A percentile compares a stretch with the other conserved stretches of the same genome.
Evolutionary conservation across 2,113 vertebrate species (phyloP).

Genomic region (Burhinus oedicnemus): DNA sequence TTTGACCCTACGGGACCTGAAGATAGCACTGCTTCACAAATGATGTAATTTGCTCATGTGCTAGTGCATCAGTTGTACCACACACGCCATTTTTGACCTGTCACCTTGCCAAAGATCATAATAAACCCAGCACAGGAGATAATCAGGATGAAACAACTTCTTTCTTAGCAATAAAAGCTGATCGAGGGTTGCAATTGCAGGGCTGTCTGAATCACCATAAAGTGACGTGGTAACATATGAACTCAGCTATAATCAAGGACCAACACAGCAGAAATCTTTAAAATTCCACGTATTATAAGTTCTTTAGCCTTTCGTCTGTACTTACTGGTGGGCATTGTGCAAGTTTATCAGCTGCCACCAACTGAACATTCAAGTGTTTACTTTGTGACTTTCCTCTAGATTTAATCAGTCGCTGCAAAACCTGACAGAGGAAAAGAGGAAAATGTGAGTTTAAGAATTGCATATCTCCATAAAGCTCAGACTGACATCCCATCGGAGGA

Average conservation of each 20-base stretch:
- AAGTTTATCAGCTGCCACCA: slow-evolving; percentile 97
- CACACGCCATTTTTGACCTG: not conserved
- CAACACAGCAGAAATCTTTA: not conserved
- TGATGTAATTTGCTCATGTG: rapidly evolving
- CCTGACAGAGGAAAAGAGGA: slow-evolving; percentile 76
- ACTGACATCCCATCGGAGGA: not conserved
- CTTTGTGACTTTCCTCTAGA: slow-evolving; percentile 98
- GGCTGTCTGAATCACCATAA: not conserved
- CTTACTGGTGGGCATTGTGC: slow-evolving; percentile 95
- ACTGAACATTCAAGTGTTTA: slow-evolving; percentile 97
- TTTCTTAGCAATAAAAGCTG: not conserved
- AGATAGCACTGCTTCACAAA: not conserved
- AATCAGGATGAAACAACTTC: not conserved
- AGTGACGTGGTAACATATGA: not conserved
- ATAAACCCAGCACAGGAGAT: not conserved
- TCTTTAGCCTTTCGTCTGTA: slow-evolving; percentile 33
- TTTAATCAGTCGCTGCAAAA: slow-evolving; percentile 96
- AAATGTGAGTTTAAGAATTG: not conserved
- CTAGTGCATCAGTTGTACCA: not conserved
- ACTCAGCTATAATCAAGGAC: not conserved
- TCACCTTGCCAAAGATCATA: not conserved
- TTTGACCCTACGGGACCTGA: not conserved
- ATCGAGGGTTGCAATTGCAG: not conserved
- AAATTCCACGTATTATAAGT: not conserved
- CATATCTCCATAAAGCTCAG: not conserved